These are phyloP conservation scores for Protomyctophum bolini DNA, from an alignment of 2,113 vertebrate genomes.

Conservation along the genomic window DNA sequence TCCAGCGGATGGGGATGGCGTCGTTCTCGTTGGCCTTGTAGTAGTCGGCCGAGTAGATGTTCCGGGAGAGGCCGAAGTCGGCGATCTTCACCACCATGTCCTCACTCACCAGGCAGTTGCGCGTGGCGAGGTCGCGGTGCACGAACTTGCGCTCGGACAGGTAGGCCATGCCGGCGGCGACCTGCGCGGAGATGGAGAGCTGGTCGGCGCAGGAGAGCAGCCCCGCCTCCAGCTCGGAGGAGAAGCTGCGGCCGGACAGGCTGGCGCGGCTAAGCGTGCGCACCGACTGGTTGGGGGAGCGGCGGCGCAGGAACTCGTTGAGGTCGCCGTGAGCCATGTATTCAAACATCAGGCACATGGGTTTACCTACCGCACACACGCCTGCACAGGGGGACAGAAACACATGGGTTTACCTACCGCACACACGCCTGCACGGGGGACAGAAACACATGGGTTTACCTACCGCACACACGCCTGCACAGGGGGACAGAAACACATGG, in stretches of 20 bases:
- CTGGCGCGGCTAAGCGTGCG: conserved; percentile 80
- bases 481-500: conserved; percentile 93
- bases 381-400: neutral
- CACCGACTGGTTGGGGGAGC: conserved; percentile 76
- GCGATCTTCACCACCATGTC: conserved; percentile 97
- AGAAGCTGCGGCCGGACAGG: conserved; percentile 62
- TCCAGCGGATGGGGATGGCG: conserved; percentile 97
- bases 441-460: conserved; percentile 99
- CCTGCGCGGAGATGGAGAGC: conserved; percentile 91
- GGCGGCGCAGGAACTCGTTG: conserved; percentile 91
- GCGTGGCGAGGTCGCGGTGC: conserved; percentile 93
- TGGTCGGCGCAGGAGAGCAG: conserved; percentile 85
- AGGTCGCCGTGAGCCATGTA: conserved; percentile 97
- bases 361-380: conserved; percentile 96
- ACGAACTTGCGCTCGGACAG: conserved; percentile 97
- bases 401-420: conserved; percentile 98
- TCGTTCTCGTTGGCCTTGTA: conserved; percentile 98
- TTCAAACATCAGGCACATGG: conserved; percentile 97
- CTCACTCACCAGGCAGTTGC: conserved; percentile 95
- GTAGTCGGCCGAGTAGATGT: conserved; percentile 97
- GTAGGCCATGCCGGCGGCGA: conserved; percentile 95
- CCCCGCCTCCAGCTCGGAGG: conserved; percentile 71
- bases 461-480: conserved; percentile 85
- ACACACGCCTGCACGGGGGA: conserved; percentile 78
- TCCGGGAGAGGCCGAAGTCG: conserved; percentile 95